Evolutionary conservation across 1,140 invertebrate genomes (phyloP).

Genomic region (Branchinecta lindahli): DNA sequence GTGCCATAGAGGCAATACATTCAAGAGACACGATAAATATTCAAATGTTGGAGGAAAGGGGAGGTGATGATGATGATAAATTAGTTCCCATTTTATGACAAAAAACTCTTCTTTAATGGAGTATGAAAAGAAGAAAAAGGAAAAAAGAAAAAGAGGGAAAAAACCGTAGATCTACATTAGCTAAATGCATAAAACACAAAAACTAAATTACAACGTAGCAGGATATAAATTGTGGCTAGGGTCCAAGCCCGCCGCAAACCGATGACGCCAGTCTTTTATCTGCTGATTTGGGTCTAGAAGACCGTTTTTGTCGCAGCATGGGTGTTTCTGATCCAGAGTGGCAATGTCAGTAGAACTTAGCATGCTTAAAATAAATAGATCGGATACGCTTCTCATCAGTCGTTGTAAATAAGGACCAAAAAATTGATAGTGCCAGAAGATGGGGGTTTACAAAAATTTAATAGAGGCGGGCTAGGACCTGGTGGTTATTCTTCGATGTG

Average conservation of each 20-base stretch:
- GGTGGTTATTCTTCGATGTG: not conserved
- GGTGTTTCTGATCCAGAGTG: conserved; percentile 8
- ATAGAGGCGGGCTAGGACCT: conserved; percentile 7
- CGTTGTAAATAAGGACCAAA: conserved; percentile 4
- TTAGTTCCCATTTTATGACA: not conserved
- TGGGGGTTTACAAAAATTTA: conserved; percentile 2
- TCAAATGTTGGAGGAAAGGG: too few species aligned
- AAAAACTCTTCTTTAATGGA: not conserved
- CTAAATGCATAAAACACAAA: conserved; percentile 2
- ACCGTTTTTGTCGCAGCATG: conserved; percentile 5
- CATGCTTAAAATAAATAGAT: conserved; percentile 2
- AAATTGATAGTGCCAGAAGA: not conserved
- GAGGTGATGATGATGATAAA: not conserved
- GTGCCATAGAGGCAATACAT: too few species aligned
- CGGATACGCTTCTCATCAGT: conserved; percentile 4
- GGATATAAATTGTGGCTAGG: conserved; percentile 4
- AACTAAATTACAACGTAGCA: conserved; percentile 5
- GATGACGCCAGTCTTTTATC: conserved; percentile 5
- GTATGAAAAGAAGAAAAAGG: not conserved
- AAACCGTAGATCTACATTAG: conserved; percentile 1
- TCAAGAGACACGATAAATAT: too few species aligned
- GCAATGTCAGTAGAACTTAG: conserved; percentile 6
- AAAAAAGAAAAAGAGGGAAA: conserved; percentile 6
- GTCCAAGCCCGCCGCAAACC: conserved; percentile 3
- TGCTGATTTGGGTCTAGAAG: not conserved